A percentile compares a stretch with the other conserved stretches of the same genome.
phyloP scores from a whole-genome alignment of 2,113 vertebrate genomes.

The Echinops telfairi region DNA sequence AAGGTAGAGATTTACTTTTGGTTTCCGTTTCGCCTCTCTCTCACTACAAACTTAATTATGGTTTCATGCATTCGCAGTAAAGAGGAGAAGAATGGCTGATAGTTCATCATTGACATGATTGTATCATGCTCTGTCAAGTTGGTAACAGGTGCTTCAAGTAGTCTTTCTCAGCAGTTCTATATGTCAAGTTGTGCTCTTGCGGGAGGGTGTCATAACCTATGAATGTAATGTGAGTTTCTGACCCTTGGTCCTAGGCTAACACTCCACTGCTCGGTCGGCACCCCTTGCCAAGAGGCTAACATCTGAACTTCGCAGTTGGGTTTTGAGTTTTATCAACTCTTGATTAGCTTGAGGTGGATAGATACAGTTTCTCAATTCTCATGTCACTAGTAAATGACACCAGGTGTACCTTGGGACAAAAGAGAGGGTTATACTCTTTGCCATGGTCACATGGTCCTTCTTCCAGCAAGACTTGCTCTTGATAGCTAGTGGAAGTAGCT shows the following conservation, averaged over 20 bases:
- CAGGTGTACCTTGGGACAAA: background rate
- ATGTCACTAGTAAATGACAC: conserved; percentile 9
- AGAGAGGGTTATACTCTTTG: conserved; percentile 1
- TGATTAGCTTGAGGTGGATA: background rate
- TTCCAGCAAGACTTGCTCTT: background rate
- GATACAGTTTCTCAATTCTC: background rate
- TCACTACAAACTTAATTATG: background rate
- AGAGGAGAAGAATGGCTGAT: background rate
- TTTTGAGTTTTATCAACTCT: conserved; percentile 34
- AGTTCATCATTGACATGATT: conserved; percentile 1
- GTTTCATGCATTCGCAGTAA: conserved; percentile 20
- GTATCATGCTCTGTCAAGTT: background rate
- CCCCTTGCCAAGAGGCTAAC: background rate
- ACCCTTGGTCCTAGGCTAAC: background rate
- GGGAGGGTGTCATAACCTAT: background rate
- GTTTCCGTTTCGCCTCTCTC: conserved; percentile 41
- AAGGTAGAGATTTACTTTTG: conserved; percentile 16
- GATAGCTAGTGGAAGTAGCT: background rate
- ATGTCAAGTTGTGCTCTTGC: background rate
- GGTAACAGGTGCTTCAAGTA: background rate
- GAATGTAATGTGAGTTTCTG: background rate
- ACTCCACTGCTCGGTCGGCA: background rate
- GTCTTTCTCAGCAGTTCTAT: background rate
- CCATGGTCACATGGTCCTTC: background rate
- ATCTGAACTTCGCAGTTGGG: background rate